Conservation (phyloP, 2,113 vertebrate genomes). For the Catharus minimus region DNA sequence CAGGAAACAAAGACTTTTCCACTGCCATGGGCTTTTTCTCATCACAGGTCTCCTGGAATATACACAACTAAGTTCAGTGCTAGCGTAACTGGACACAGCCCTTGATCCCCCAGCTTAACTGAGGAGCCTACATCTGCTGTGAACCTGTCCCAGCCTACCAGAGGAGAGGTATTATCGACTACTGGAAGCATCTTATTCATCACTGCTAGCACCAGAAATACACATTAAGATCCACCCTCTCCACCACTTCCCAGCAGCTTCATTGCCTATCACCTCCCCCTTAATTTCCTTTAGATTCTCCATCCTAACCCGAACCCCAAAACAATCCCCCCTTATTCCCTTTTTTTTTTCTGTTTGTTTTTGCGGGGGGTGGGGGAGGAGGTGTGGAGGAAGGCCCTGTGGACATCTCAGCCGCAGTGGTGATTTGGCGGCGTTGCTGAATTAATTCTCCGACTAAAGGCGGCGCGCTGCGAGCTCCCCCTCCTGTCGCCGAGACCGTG, state of each 20-base stretch:
- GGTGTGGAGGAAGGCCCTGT: neutral
- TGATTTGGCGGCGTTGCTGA: neutral
- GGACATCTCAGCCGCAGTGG: neutral
- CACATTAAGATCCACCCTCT: neutral
- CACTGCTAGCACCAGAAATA: rapidly evolving
- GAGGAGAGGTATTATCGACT: neutral
- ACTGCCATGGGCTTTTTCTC: neutral
- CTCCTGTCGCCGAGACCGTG: slow-evolving; percentile 5
- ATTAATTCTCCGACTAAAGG: neutral
- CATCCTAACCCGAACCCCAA: neutral
- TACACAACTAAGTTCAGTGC: neutral
- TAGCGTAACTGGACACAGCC: neutral
- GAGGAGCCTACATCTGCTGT: neutral
- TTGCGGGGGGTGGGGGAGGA: neutral
- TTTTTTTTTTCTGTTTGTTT: neutral
- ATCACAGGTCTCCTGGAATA: neutral
- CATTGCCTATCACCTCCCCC: neutral
- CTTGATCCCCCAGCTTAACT: neutral
- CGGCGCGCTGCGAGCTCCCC: slow-evolving; percentile 51
- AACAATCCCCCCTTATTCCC: rapidly evolving
- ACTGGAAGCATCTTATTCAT: neutral
- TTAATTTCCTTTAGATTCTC: neutral
- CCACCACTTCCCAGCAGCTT: rapidly evolving
- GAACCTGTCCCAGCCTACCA: neutral
- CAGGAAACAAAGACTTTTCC: neutral